Evolutionary conservation across 2,113 vertebrate genomes (phyloP).

Genomic region (Oplegnathus fasciatus): DNA sequence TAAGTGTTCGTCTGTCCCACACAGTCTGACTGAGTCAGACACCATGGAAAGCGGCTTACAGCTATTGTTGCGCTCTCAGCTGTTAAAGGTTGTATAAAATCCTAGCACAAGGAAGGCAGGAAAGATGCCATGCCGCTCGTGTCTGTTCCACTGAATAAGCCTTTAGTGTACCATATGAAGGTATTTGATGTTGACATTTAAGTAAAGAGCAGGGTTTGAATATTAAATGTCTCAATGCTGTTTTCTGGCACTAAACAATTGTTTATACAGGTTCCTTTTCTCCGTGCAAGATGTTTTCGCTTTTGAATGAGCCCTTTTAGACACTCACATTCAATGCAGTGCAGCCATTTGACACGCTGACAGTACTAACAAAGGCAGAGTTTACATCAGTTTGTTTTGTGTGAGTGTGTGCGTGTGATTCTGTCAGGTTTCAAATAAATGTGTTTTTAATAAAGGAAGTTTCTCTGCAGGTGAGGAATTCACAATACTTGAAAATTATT

Average conservation of each 20-base stretch:
- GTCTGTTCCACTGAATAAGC: constrained; percentile 55
- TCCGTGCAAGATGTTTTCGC: constrained; percentile 15
- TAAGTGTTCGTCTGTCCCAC: constrained; percentile 69
- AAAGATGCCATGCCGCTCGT: constrained; percentile 21
- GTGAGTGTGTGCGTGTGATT: not conserved
- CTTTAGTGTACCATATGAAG: constrained; percentile 31
- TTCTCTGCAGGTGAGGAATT: not conserved
- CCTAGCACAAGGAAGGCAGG: constrained; percentile 28
- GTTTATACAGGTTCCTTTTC: constrained; percentile 27
- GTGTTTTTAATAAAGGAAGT: not conserved
- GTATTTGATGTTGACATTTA: constrained; percentile 67
- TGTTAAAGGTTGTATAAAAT: constrained; percentile 73
- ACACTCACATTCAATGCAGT: not conserved
- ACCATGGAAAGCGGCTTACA: constrained; percentile 79
- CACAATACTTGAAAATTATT: too few relatives aligned
- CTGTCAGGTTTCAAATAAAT: not conserved
- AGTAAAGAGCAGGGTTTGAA: constrained; percentile 56
- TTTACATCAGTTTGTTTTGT: constrained; percentile 20
- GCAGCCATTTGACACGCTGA: constrained; percentile 1
- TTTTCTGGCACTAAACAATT: constrained; percentile 35
- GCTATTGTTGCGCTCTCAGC: constrained; percentile 69
- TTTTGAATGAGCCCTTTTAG: constrained; percentile 19
- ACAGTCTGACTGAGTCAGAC: constrained; percentile 71
- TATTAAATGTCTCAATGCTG: constrained; percentile 43
- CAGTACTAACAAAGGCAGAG: not conserved